Percentiles rank a stretch among this genome's conserved stretches.
Evolutionary conservation across 2,888 invertebrate species (phyloP).

Genomic region (Dorcus hopei): DNA sequence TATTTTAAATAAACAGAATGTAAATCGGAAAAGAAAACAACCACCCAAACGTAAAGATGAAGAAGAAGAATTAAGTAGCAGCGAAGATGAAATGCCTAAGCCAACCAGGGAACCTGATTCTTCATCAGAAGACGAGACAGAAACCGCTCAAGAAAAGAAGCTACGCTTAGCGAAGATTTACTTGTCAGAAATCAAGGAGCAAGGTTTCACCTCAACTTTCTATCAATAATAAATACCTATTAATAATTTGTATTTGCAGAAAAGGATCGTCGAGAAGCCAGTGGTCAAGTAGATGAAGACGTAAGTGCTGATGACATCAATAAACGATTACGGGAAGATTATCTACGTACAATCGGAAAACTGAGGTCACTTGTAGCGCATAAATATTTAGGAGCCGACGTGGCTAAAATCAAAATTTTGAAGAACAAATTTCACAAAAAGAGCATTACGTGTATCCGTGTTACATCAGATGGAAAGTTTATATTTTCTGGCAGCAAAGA

Average conservation of each 20-base stretch:
- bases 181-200: slow-evolving; percentile 79
- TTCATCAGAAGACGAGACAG: slow-evolving; percentile 61
- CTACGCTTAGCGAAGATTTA: slow-evolving; percentile 86
- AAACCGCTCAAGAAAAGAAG: slow-evolving; percentile 89
- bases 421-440: slow-evolving; percentile 76
- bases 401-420: slow-evolving; percentile 52
- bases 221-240: neutral
- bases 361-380: slow-evolving; percentile 74
- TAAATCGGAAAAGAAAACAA: slow-evolving; percentile 1
- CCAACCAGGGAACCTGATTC: slow-evolving; percentile 44
- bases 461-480: slow-evolving; percentile 69
- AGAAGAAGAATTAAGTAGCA: slow-evolving; percentile 64
- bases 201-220: slow-evolving; percentile 51
- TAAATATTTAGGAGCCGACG: slow-evolving; percentile 50
- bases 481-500: slow-evolving; percentile 87
- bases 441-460: slow-evolving; percentile 75
- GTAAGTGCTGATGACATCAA: neutral
- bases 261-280: slow-evolving; percentile 2
- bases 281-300: neutral
- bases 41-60: slow-evolving; percentile 5
- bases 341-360: slow-evolving; percentile 81
- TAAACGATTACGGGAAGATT: slow-evolving; percentile 67
- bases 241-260: slow-evolving; percentile 1
- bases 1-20: neutral
- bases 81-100: slow-evolving; percentile 56